Conservation (phyloP, 1,140 invertebrate species). For the Galleria mellonella region DNA sequence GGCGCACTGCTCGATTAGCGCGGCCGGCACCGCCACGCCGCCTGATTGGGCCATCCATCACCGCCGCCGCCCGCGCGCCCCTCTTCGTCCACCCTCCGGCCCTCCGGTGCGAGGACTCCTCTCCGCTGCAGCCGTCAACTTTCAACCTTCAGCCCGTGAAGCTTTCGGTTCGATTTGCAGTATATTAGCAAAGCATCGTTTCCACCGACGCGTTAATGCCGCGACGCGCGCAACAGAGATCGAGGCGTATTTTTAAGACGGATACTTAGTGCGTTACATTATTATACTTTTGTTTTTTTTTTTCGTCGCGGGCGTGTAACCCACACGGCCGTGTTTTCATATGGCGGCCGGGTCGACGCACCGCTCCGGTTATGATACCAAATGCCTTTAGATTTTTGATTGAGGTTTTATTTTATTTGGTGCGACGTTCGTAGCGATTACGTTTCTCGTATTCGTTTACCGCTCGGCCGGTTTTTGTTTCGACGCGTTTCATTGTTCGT, state of each 20-base stretch:
- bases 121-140: slow-evolving; percentile 8
- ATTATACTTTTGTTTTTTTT: slow-evolving; percentile 62
- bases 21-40: slow-evolving; percentile 56
- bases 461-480: slow-evolving; percentile 60
- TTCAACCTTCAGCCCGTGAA: slow-evolving; percentile 8
- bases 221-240: slow-evolving; percentile 54
- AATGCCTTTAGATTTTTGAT: slow-evolving; percentile 66
- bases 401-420: slow-evolving; percentile 66
- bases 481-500: slow-evolving; percentile 62
- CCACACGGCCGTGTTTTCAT: slow-evolving; percentile 42
- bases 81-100: slow-evolving; percentile 24
- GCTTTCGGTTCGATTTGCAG: slow-evolving; percentile 4
- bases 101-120: slow-evolving; percentile 12
- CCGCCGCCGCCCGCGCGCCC: slow-evolving; percentile 34
- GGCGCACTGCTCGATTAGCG: slow-evolving; percentile 65
- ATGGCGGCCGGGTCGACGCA: slow-evolving; percentile 57
- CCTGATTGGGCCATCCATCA: slow-evolving; percentile 73
- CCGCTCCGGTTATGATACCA: slow-evolving; percentile 62
- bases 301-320: slow-evolving; percentile 42
- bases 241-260: slow-evolving; percentile 67
- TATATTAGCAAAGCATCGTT: slow-evolving; percentile 7
- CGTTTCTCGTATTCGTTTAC: slow-evolving; percentile 65
- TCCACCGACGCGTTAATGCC: slow-evolving; percentile 47
- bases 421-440: slow-evolving; percentile 52
- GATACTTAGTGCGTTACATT: slow-evolving; percentile 69